Conservation (phyloP, 2,888 invertebrate genomes). For the Cerceris rybyensis region DNA sequence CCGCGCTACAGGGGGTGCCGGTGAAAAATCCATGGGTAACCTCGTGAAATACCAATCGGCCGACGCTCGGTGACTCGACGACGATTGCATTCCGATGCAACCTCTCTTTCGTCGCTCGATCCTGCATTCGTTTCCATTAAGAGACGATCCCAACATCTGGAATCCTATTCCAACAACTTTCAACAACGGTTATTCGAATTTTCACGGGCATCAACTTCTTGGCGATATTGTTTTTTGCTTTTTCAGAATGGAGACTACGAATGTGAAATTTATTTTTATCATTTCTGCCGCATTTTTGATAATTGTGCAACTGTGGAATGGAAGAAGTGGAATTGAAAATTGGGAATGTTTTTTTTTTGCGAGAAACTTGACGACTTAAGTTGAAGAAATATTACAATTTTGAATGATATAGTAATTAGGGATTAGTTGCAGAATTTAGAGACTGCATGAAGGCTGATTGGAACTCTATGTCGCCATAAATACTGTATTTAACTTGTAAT, state of each 20-base stretch:
- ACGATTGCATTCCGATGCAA: conserved; percentile 72
- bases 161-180: background rate
- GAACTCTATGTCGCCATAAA: no score
- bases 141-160: background rate
- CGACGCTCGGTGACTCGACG: conserved; percentile 38
- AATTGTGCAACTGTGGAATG: no score
- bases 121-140: conserved; percentile 32
- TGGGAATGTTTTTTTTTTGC: no score
- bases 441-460: no score
- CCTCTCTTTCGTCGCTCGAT: conserved; percentile 42
- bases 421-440: no score
- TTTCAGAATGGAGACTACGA: background rate
- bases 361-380: no score
- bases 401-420: no score
- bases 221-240: background rate
- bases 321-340: no score
- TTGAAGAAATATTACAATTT: no score
- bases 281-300: no score
- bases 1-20: background rate
- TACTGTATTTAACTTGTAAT: no score
- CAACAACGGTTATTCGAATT: background rate
- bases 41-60: conserved; percentile 71
- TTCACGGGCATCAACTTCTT: background rate
- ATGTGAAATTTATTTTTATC: background rate
- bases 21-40: conserved; percentile 39